These are phyloP conservation scores for Thecophora atra DNA, from an alignment of 2,888 invertebrate genomes.

Conservation along the genomic window DNA sequence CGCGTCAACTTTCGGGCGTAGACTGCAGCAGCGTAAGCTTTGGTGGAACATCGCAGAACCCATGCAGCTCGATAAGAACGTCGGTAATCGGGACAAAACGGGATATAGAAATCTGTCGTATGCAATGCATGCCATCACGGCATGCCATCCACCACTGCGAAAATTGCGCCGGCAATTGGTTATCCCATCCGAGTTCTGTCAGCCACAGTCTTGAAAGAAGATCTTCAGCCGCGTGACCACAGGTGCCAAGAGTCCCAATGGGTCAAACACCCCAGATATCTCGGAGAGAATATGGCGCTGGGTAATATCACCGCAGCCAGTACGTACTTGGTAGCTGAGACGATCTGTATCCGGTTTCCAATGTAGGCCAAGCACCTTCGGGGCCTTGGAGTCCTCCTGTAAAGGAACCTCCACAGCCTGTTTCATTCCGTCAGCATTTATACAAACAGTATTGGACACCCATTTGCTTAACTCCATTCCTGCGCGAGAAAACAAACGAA, in stretches of 20 bases:
- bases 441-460: too few species aligned
- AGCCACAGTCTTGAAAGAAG: conserved; percentile 23
- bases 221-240: conserved; percentile 11
- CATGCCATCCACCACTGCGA: neutral
- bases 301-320: neutral
- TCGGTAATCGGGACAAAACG: neutral
- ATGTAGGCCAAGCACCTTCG: conserved; percentile 38
- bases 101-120: neutral
- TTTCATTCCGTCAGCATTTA: too few species aligned
- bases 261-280: conserved; percentile 19
- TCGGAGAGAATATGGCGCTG: conserved; percentile 10
- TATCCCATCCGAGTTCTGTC: conserved; percentile 21
- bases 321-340: too few species aligned
- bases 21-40: neutral
- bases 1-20: neutral
- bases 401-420: too few species aligned
- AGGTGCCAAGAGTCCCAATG: conserved; percentile 13
- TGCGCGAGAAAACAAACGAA: neutral
- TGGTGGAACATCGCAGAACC: neutral
- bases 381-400: neutral
- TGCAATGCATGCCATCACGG: neutral
- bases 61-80: neutral
- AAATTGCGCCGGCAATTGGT: neutral
- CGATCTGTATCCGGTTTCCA: conserved; percentile 37
- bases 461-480: too few species aligned